phyloP scores from a whole-genome alignment of 2,797 vertebrate species.

The Mallotus villosus region DNA sequence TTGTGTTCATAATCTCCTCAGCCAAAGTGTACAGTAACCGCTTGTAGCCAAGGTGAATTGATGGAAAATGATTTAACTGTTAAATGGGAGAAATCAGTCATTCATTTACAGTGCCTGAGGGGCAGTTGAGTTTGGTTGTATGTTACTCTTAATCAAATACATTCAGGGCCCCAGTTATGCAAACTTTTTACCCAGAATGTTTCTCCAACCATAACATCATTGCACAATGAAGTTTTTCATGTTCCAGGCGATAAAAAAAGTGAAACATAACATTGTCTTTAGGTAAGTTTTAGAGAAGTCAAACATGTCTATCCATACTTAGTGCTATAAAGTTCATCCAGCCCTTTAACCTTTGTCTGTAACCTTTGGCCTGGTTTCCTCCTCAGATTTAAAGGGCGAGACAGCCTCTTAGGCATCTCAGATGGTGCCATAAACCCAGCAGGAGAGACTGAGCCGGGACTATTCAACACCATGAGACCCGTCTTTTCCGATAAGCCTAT shows the following conservation, averaged over 20 bases:
- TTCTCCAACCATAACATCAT: conserved; percentile 5
- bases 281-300: background rate
- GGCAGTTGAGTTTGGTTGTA: background rate
- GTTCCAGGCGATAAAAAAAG: conserved; percentile 6
- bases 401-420: conserved; percentile 43
- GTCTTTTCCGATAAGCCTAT: conserved; percentile 42
- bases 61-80: conserved; percentile 17
- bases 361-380: conserved; percentile 55
- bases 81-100: conserved; percentile 6
- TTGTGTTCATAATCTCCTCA: conserved; percentile 47
- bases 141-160: conserved; percentile 9
- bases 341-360: conserved; percentile 21
- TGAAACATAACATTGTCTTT: background rate
- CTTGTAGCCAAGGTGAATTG: background rate
- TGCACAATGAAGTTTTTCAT: conserved; percentile 23
- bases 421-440: conserved; percentile 62
- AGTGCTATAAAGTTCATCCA: conserved; percentile 16
- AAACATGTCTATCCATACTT: conserved; percentile 1
- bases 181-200: conserved; percentile 12
- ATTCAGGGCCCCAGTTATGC: background rate
- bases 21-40: conserved; percentile 27
- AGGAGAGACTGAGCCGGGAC: conserved; percentile 39
- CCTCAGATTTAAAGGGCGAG: conserved; percentile 39
- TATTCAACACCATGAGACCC: conserved; percentile 49
- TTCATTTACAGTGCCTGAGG: background rate